Evolutionary conservation across 2,888 invertebrate genomes (phyloP), one percentile per base, ranked within the genome.

Genomic region (Cantharis lateralis): DNA sequence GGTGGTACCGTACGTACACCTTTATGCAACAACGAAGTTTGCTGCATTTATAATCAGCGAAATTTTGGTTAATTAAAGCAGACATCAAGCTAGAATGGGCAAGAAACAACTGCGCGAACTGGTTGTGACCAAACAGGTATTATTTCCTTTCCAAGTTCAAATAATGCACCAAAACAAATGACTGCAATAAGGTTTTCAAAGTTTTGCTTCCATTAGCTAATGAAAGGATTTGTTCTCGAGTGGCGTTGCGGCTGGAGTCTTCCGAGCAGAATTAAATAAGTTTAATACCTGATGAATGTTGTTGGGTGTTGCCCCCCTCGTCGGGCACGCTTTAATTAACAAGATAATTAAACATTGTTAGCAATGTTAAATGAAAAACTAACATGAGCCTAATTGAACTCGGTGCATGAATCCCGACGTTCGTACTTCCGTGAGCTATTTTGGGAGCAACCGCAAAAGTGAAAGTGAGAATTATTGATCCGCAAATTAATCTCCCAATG

Each of bases 391-490:
- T 48, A 48, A 48, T 48, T 48, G 48, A n/a, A 48, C 48, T 2
- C n/a, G 3, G 48, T n/a, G 48, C n/a, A 48, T 48, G 48, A n/a
- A 48, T 66, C 64, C 15, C 18, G 18, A 15, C 13, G 15, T 63
- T 63, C 5, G 20, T 66, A 32, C 64, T 66, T 66, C 64, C 64
- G 18, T 20, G 11, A 20, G 18, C 16, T 48, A 66, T 66, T 66
- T 66, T 20, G 20, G 13, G 64, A 9, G 11, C 71, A 15, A 63
- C 24, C 62, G 20, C 63, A 62, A 63, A 70, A 64, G 71, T 63
- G 71, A 71, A 71, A 71, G 71, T 63, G 32, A 64, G 63, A 71
- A 71, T 62, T 64, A 32, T 15, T 32, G 32, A 71, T 64, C 63
- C 70, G 24, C 24, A 62, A 70, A 66, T 66, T 66, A 20, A 66